Evolutionary conservation across 2,888 invertebrate species (phyloP), one percentile per base, ranked within the genome.

Genomic region (Pheosia gnoma): DNA sequence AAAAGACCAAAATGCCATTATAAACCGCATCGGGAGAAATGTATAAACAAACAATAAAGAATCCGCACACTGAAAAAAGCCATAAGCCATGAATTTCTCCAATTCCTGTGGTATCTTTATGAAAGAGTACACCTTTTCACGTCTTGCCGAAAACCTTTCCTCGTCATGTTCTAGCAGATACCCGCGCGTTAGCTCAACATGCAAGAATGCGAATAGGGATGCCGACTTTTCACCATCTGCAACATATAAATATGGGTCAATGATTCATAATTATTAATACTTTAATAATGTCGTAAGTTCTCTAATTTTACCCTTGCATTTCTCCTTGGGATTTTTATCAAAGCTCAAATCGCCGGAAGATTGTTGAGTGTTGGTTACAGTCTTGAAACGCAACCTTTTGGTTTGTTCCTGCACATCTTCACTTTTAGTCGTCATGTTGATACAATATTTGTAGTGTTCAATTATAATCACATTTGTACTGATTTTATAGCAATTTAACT

Each of bases 11-110:
- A 98, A 89, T 56, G 98, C 98, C 88, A 99, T 94, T 47, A 97
- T 82, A 86, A 99, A 98, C 73, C 99, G 94, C 67, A 99, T 91
- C 11, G 99, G 99, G 75, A 99, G 94, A 94, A 99, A 99, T 60
- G 99, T 99, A 89, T 99, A 99, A 61, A 99, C 97, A 94, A 98
- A 99, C 60, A 99, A 94, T 89, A 99, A 98, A 36, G 99, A 99
- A 91, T 99, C 99, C 41, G 98, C 96, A 92, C 99, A 99, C 90
- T 98, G 98, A 89, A 98, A 96, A 81, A 98, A 98, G 45, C 98
- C 99, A 92, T 98, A 99, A 0, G 95, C 95, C 96, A 99, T 97
- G 81, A 98, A 98, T 79, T 97, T 97, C 83, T 98, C 98, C 51
- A 98, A 94, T 90, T 99, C 98, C 77, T 96, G 94, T 3, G 99